Conservation (phyloP, 2,113 vertebrate genomes). For the Paralichthys olivaceus region DNA sequence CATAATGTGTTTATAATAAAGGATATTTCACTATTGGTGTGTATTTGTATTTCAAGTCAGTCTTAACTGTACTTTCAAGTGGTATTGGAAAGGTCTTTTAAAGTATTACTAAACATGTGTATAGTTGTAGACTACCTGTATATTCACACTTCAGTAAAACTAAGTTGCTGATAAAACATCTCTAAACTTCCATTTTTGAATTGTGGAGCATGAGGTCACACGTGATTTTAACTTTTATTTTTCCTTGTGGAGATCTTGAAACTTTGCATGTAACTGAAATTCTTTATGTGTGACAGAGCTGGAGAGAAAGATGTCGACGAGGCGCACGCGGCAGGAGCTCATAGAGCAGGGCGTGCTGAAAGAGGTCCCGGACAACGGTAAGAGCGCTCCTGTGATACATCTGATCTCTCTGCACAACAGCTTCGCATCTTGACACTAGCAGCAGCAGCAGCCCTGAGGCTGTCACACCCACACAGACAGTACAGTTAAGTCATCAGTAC, state of each 20-base stretch:
- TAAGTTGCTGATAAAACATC: conserved; percentile 18
- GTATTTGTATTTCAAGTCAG: too few species aligned
- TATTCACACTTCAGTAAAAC: conserved; percentile 3
- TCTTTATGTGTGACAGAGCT: conserved; percentile 86
- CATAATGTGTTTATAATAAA: too few species aligned
- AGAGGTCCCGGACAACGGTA: conserved; percentile 93
- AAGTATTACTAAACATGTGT: too few species aligned
- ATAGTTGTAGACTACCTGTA: too few species aligned
- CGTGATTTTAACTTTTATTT: too few species aligned
- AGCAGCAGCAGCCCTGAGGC: conserved; percentile 36
- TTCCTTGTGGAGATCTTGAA: neutral
- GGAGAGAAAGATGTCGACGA: conserved; percentile 98
- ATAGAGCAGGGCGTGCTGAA: conserved; percentile 96
- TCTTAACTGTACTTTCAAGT: too few species aligned
- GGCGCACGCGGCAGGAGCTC: conserved; percentile 96
- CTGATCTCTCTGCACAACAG: conserved; percentile 40
- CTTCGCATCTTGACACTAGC: conserved; percentile 23
- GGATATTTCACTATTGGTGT: too few species aligned
- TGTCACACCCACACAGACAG: conserved; percentile 55
- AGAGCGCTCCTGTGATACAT: conserved; percentile 59
- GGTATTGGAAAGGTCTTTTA: too few species aligned
- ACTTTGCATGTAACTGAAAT: conserved; percentile 2
- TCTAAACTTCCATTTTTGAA: conserved; percentile 23
- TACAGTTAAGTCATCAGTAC: conserved; percentile 54
- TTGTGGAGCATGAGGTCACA: conserved; percentile 6